phyloP scores from a whole-genome alignment of 2,113 vertebrate genomes.

The Tichodroma muraria region DNA sequence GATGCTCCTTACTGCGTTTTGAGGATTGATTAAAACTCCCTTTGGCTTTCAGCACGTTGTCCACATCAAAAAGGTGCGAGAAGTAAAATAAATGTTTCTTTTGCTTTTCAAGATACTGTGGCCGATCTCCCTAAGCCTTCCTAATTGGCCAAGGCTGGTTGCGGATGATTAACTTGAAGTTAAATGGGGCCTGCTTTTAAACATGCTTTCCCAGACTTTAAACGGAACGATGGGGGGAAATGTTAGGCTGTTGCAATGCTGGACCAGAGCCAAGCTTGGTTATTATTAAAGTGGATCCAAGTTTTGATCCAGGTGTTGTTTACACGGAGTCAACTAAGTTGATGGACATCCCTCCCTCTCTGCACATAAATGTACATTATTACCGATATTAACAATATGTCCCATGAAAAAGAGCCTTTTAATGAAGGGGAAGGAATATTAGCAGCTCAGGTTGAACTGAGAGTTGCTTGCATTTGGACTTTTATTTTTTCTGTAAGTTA shows the following conservation, averaged over 20 bases:
- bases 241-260: slow-evolving; percentile 47
- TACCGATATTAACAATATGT: neutral
- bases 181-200: slow-evolving; percentile 76
- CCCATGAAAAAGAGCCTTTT: neutral
- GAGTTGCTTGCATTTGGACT: neutral
- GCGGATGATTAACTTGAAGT: slow-evolving; percentile 74
- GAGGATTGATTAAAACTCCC: slow-evolving; percentile 51
- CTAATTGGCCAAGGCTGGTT: slow-evolving; percentile 40
- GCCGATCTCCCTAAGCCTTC: slow-evolving; percentile 19
- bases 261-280: slow-evolving; percentile 65
- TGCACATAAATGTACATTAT: neutral
- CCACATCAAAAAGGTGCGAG: slow-evolving; percentile 66
- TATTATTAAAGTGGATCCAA: slow-evolving; percentile 70
- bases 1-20: slow-evolving; percentile 24
- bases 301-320: slow-evolving; percentile 75
- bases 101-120: slow-evolving; percentile 25
- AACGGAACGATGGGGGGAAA: slow-evolving; percentile 56
- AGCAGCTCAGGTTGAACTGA: neutral
- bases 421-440: neutral
- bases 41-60: slow-evolving; percentile 53
- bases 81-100: slow-evolving; percentile 65
- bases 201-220: slow-evolving; percentile 68
- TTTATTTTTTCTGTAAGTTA: neutral
- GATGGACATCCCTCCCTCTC: slow-evolving; percentile 30
- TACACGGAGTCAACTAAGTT: neutral